A percentile compares a stretch with the other conserved stretches of the same genome.
Evolutionary conservation across 2,797 vertebrate genomes (phyloP).

Genomic region (Silurus aristotelis): DNA sequence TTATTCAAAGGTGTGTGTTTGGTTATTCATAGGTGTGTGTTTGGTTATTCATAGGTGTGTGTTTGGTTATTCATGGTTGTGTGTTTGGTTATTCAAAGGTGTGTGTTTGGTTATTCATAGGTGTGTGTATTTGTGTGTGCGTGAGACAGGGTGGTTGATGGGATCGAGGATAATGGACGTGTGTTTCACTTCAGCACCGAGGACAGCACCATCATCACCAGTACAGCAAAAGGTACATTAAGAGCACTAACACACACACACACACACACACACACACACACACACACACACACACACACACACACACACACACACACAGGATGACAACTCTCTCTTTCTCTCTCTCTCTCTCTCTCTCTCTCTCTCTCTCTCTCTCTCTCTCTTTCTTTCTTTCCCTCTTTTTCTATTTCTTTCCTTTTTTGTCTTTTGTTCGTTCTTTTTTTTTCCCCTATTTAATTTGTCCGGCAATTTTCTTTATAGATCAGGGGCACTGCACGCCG

Average conservation of each 20-base stretch:
- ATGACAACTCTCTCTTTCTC: no score
- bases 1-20: background rate
- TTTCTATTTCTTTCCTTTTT: background rate
- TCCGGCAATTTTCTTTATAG: background rate
- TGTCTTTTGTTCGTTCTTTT: background rate
- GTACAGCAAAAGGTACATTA: constrained; percentile 47
- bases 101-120: background rate
- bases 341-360: no score
- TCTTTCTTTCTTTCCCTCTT: background rate
- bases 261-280: background rate
- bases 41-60: background rate
- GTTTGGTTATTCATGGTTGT: background rate
- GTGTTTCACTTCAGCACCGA: constrained; percentile 84
- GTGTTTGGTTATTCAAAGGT: background rate
- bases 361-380: no score
- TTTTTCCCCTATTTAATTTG: background rate
- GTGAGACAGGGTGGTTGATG: constrained; percentile 86
- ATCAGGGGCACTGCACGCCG: constrained; percentile 61
- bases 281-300: background rate
- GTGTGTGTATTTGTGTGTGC: constrained; percentile 4
- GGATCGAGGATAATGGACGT: constrained; percentile 86
- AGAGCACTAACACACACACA: background rate
- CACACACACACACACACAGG: background rate
- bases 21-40: background rate
- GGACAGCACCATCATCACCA: constrained; percentile 61